Evolutionary conservation across 1,140 invertebrate genomes (phyloP).

Genomic region (Heliconius himera): DNA sequence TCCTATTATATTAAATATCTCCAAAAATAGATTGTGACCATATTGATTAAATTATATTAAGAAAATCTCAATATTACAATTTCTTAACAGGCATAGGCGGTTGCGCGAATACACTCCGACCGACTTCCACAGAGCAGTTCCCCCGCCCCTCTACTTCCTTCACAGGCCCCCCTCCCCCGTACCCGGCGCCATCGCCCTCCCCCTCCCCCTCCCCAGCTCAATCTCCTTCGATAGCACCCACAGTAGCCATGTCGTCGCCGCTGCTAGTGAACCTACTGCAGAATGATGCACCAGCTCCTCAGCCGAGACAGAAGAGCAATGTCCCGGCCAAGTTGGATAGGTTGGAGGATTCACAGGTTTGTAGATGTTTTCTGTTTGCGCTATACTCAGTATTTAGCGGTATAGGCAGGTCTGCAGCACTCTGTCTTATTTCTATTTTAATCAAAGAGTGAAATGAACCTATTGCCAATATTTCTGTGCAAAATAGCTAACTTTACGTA

Average conservation of each 20-base stretch:
- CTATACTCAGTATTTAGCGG: no score
- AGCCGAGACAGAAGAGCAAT: conserved; percentile 74
- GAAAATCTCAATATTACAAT: background rate
- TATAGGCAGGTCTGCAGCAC: no score
- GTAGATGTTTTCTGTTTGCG: background rate
- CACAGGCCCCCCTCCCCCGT: conserved; percentile 58
- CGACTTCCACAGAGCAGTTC: conserved; percentile 65
- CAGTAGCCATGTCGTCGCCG: conserved; percentile 91
- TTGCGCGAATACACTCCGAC: conserved; percentile 41
- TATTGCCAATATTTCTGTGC: background rate
- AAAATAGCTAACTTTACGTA: background rate
- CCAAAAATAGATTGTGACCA: no score
- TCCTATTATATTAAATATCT: no score
- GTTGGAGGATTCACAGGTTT: conserved; percentile 67
- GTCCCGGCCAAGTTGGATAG: conserved; percentile 74
- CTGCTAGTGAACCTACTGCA: conserved; percentile 94
- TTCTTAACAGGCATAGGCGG: conserved; percentile 55
- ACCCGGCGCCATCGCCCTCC: conserved; percentile 50
- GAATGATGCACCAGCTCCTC: conserved; percentile 87
- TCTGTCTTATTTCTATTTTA: no score
- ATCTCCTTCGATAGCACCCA: conserved; percentile 49
- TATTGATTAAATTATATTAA: no score
- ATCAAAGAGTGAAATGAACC: background rate
- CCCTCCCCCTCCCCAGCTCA: conserved; percentile 42
- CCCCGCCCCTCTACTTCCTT: conserved; percentile 64